Conservation (phyloP, 2,113 vertebrate species). For the Sarotherodon lohbergeri region DNA sequence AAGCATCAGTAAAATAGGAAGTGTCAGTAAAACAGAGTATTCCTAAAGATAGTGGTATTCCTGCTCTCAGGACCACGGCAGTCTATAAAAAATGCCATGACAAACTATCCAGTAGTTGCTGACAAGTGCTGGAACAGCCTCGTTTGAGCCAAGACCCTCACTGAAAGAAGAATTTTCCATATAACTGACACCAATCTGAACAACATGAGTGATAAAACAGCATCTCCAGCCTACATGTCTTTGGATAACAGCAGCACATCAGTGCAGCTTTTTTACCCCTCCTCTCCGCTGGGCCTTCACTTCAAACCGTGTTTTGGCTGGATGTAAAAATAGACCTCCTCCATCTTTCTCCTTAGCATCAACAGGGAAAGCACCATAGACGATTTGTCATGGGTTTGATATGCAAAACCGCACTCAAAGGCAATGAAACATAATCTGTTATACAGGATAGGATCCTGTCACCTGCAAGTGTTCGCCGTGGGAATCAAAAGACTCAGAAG, state of each 20-base stretch:
- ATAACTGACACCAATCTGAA: neutral
- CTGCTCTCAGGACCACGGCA: neutral
- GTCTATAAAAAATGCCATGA: neutral
- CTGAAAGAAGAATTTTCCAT: neutral
- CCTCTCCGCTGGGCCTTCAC: conserved; percentile 2
- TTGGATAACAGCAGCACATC: neutral
- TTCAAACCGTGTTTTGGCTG: conserved; percentile 37
- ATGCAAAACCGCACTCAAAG: conserved; percentile 18
- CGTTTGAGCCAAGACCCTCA: neutral
- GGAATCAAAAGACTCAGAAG: conserved; percentile 29
- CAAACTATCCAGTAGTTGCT: neutral
- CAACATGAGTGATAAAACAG: neutral
- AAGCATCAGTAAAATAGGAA: neutral
- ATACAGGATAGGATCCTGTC: conserved; percentile 15
- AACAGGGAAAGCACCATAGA: neutral
- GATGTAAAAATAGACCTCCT: conserved; percentile 48
- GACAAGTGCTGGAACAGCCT: neutral
- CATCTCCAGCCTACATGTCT: neutral
- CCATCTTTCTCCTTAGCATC: conserved; percentile 6
- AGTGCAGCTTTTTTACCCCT: neutral
- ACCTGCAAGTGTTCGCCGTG: conserved; percentile 1
- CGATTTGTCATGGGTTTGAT: conserved; percentile 35
- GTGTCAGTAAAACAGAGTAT: neutral
- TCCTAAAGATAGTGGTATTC: neutral
- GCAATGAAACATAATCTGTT: neutral